Evolutionary conservation across 2,797 vertebrate species (phyloP).

Genomic region (Rhinophrynus dorsalis): DNA sequence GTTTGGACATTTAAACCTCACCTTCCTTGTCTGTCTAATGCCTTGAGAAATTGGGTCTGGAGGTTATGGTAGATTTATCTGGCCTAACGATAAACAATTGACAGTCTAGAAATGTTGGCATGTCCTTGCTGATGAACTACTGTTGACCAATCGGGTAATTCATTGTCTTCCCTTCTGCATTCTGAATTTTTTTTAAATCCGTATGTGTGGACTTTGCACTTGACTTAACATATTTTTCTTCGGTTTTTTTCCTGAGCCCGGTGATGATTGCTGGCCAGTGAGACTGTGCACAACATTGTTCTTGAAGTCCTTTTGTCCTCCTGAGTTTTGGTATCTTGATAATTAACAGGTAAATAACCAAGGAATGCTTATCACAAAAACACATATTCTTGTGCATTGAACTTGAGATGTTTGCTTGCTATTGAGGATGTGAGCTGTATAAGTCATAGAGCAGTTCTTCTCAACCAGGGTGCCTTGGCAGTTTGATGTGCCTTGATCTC

Average conservation of each 20-base stretch:
- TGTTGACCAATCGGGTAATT: background rate
- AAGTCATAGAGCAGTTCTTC: too few species aligned
- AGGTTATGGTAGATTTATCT: background rate
- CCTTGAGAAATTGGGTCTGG: background rate
- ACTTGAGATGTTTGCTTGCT: too few species aligned
- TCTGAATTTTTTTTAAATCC: background rate
- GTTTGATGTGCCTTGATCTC: too few species aligned
- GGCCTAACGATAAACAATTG: background rate
- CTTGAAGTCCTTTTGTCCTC: too few species aligned
- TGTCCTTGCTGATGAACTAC: background rate
- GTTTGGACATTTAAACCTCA: background rate
- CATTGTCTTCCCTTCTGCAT: background rate
- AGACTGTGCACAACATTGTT: too few species aligned
- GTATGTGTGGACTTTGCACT: conserved; percentile 12
- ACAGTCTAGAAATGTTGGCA: background rate
- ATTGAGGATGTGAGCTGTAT: too few species aligned
- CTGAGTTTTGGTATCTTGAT: too few species aligned
- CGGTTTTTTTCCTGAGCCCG: background rate
- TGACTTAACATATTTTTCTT: conserved; percentile 14
- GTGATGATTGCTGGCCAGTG: too few species aligned
- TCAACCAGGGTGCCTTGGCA: too few species aligned
- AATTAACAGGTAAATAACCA: too few species aligned
- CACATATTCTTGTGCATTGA: too few species aligned
- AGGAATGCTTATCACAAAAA: too few species aligned
- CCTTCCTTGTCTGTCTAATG: background rate